Evolutionary conservation across 2,888 invertebrate species (phyloP).

Genomic region (Epicampocera succincta): DNA sequence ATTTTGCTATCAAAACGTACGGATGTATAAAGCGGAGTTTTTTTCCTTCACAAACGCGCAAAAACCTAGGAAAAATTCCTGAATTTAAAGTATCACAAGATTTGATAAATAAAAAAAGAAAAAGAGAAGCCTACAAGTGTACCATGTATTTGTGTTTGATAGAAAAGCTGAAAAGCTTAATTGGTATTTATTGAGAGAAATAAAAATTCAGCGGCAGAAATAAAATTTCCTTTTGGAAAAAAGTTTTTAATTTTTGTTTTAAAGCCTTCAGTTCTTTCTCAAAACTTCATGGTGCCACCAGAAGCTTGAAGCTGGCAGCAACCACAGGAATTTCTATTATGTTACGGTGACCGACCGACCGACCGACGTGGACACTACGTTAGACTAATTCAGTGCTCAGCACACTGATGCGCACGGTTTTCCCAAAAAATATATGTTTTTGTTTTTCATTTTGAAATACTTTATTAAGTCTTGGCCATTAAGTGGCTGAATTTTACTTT

Average conservation of each 20-base stretch:
- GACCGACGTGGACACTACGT: no score
- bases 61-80: constrained; percentile 23
- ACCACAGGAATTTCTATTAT: no score
- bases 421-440: background rate
- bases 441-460: background rate
- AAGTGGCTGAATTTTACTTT: background rate
- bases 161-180: background rate
- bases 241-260: no score
- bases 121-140: constrained; percentile 2
- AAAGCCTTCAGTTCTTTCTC: no score
- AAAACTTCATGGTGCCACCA: no score
- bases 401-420: no score
- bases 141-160: background rate
- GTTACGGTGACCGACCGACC: no score
- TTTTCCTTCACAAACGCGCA: constrained; percentile 56
- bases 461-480: no score
- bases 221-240: no score
- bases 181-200: background rate
- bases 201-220: background rate
- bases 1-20: constrained; percentile 81
- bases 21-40: constrained; percentile 75
- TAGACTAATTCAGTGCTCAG: no score
- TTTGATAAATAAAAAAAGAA: no score
- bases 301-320: no score
- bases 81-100: background rate